phyloP scores from a whole-genome alignment of 2,113 vertebrate species.

The Tringa solitaria region DNA sequence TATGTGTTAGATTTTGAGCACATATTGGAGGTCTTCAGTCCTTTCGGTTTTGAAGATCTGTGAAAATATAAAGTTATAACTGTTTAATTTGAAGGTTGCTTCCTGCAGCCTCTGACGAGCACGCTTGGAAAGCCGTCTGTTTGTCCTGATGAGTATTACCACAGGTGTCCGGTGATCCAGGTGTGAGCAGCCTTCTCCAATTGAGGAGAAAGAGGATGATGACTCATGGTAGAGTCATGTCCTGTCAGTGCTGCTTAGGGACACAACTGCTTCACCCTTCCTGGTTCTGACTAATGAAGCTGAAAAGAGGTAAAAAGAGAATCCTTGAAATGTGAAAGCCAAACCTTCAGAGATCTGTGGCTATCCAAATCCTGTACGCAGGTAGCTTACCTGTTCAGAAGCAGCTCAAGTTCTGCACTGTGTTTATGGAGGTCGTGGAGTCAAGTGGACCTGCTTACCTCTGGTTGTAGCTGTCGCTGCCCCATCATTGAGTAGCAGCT shows the following conservation, averaged over 20 bases:
- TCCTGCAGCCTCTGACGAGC: not conserved
- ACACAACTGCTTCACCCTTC: not conserved
- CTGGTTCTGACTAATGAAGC: not conserved
- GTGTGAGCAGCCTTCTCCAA: not conserved
- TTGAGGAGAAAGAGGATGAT: not conserved
- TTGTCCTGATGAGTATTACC: not conserved
- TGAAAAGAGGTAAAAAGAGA: not conserved
- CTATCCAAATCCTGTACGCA: not conserved
- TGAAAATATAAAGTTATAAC: not conserved
- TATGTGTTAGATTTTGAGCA: not conserved
- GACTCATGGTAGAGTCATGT: slow-evolving; percentile 23
- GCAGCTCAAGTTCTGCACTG: not conserved
- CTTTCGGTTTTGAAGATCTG: not conserved
- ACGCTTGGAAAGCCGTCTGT: not conserved
- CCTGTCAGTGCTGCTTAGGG: not conserved
- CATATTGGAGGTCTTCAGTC: not conserved
- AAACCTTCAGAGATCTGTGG: not conserved
- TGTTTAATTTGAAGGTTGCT: not conserved
- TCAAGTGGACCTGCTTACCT: rapidly evolving
- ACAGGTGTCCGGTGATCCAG: not conserved
- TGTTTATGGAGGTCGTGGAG: not conserved
- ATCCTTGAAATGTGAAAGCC: not conserved
- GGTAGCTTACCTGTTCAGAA: not conserved
- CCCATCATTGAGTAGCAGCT: rapidly evolving
- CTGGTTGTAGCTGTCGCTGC: not conserved